These are phyloP conservation scores for Drosophila pallidifrons DNA, from an alignment of 1,140 invertebrate genomes.

Conservation along the genomic window DNA sequence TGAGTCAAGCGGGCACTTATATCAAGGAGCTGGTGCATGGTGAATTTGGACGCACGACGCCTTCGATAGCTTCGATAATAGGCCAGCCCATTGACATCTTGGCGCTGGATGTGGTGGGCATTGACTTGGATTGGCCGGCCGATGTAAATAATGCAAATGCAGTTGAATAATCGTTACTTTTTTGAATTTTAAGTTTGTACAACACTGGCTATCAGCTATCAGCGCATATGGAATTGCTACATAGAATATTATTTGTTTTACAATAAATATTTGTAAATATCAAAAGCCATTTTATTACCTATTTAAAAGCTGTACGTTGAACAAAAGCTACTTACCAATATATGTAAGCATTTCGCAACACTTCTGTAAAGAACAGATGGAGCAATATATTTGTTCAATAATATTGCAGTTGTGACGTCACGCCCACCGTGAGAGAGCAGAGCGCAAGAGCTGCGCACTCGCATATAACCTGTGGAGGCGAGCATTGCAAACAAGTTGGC, in stretches of 20 bases:
- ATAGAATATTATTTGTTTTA: not conserved
- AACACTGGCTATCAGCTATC: conserved; percentile 19
- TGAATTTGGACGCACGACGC: conserved; percentile 95
- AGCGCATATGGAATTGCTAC: not conserved
- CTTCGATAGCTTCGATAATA: conserved; percentile 86
- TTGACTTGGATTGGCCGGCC: conserved; percentile 89
- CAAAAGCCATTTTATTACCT: too few species aligned
- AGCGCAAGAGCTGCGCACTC: not conserved
- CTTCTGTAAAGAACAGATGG: too few species aligned
- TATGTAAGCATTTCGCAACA: too few species aligned
- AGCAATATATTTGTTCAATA: not conserved
- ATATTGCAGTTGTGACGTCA: conserved; percentile 15
- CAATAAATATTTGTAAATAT: not conserved
- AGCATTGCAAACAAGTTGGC: conserved; percentile 28
- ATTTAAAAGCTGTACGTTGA: too few species aligned
- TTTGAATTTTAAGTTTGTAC: not conserved
- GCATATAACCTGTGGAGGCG: not conserved
- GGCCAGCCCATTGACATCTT: conserved; percentile 91
- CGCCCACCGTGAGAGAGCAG: not conserved
- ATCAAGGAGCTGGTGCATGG: conserved; percentile 99
- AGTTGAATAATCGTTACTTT: conserved; percentile 30
- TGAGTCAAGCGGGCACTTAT: conserved; percentile 97
- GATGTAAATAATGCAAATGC: conserved; percentile 71
- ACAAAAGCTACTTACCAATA: too few species aligned
- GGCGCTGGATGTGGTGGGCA: conserved; percentile 89